These are phyloP conservation scores for Microtus montanus DNA, from an alignment of 2,113 vertebrate species.

Conservation along the genomic window DNA sequence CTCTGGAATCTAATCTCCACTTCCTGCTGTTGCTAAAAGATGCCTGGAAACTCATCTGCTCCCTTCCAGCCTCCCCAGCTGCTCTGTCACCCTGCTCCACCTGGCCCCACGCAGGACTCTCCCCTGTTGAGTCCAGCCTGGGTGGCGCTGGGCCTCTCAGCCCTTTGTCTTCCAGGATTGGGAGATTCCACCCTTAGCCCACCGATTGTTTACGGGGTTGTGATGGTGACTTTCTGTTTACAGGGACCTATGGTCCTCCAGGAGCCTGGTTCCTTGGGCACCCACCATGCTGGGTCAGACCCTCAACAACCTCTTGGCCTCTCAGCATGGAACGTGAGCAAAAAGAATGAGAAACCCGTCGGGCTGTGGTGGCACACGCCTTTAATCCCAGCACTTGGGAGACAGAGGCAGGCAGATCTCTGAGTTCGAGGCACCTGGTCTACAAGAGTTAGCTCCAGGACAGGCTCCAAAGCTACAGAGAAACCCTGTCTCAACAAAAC, in stretches of 20 bases:
- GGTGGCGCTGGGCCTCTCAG: not conserved
- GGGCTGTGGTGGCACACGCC: no score
- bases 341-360: no score
- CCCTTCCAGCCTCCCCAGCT: not conserved
- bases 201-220: not conserved
- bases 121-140: not conserved
- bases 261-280: not conserved
- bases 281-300: no score
- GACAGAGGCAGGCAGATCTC: no score
- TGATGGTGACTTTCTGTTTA: not conserved
- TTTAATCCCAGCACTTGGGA: no score
- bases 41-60: not conserved
- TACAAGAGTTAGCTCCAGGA: no score
- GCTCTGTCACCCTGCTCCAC: not conserved
- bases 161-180: not conserved
- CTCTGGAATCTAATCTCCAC: not conserved
- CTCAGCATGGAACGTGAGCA: not conserved
- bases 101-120: not conserved
- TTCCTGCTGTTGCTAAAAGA: not conserved
- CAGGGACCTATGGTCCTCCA: no score
- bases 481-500: no score
- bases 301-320: not conserved
- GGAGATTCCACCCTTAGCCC: no score
- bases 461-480: no score
- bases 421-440: no score